A percentile compares a stretch with the other conserved stretches of the same genome.
These are phyloP conservation scores for Microctenopoma steveboyesi DNA, from an alignment of 2,797 vertebrate species.

Conservation along the genomic window DNA sequence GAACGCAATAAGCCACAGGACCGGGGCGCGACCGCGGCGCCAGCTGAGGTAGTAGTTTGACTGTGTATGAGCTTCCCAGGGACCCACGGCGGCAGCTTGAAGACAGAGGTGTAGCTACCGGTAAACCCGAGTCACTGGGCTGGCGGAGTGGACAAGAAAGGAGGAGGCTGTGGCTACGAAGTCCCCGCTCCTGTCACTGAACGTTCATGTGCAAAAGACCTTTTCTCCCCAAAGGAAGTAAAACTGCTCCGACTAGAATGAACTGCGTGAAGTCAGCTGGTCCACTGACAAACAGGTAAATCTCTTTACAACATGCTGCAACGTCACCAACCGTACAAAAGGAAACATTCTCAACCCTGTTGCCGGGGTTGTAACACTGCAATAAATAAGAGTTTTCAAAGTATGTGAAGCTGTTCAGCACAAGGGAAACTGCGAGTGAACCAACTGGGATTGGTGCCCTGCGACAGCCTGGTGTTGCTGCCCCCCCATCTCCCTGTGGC, in stretches of 20 bases:
- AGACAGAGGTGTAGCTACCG: constrained; percentile 75
- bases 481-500: background rate
- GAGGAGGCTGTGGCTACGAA: constrained; percentile 66
- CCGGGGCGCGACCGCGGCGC: constrained; percentile 62
- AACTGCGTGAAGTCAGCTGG: constrained; percentile 63
- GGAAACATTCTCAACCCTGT: constrained; percentile 79
- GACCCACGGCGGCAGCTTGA: constrained; percentile 70
- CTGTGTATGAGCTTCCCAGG: constrained; percentile 72
- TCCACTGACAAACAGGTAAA: constrained; percentile 69
- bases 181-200: constrained; percentile 67
- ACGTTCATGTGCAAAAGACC: constrained; percentile 82
- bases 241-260: constrained; percentile 63
- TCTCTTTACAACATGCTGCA: constrained; percentile 84
- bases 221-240: constrained; percentile 56
- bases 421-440: constrained; percentile 41
- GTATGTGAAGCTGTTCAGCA: constrained; percentile 40
- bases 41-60: constrained; percentile 84
- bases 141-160: constrained; percentile 65
- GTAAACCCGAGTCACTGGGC: constrained; percentile 68
- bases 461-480: constrained; percentile 38
- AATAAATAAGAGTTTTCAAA: constrained; percentile 76
- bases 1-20: constrained; percentile 70
- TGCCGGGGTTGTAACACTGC: constrained; percentile 60
- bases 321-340: constrained; percentile 63
- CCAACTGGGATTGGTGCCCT: constrained; percentile 57